These are phyloP conservation scores for Tiliacea citrago DNA, from an alignment of 2,888 invertebrate species.

Conservation along the genomic window DNA sequence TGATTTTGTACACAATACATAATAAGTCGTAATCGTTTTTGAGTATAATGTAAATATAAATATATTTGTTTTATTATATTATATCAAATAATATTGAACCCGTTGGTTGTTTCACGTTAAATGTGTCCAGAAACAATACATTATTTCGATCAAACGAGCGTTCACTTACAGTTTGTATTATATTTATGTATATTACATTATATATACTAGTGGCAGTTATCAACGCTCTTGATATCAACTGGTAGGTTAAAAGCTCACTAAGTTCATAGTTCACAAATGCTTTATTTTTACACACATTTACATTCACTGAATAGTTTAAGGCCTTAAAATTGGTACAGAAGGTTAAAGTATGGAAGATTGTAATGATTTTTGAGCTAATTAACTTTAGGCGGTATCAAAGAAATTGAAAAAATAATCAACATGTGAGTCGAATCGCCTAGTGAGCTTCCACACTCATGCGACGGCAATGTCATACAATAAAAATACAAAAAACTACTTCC, in stretches of 20 bases:
- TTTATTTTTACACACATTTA: slow-evolving; percentile 23
- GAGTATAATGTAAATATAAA: slow-evolving; percentile 59
- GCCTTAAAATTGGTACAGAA: slow-evolving; percentile 42
- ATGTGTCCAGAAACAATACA: slow-evolving; percentile 60
- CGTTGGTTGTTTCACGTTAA: slow-evolving; percentile 57
- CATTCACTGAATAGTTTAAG: slow-evolving; percentile 39
- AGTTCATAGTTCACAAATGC: slow-evolving; percentile 49
- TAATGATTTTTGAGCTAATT: slow-evolving; percentile 36
- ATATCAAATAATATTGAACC: slow-evolving; percentile 50
- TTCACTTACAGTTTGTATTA: slow-evolving; percentile 80
- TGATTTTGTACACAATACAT: slow-evolving; percentile 57
- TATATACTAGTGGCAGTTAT: slow-evolving; percentile 89
- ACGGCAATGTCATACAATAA: slow-evolving; percentile 73
- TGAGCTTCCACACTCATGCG: slow-evolving; percentile 68
- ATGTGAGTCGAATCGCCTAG: slow-evolving; percentile 40
- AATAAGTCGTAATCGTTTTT: slow-evolving; percentile 62
- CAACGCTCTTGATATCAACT: slow-evolving; percentile 80
- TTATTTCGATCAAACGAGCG: slow-evolving; percentile 77
- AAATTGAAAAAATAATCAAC: neutral
- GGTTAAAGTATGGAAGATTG: slow-evolving; percentile 27
- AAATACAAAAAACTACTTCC: slow-evolving; percentile 67
- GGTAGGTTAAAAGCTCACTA: slow-evolving; percentile 66
- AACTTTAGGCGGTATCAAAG: slow-evolving; percentile 43
- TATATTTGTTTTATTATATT: slow-evolving; percentile 34
- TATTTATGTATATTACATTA: slow-evolving; percentile 83